phyloP scores from a whole-genome alignment of 2,113 vertebrate species.

The Passerina amoena region DNA sequence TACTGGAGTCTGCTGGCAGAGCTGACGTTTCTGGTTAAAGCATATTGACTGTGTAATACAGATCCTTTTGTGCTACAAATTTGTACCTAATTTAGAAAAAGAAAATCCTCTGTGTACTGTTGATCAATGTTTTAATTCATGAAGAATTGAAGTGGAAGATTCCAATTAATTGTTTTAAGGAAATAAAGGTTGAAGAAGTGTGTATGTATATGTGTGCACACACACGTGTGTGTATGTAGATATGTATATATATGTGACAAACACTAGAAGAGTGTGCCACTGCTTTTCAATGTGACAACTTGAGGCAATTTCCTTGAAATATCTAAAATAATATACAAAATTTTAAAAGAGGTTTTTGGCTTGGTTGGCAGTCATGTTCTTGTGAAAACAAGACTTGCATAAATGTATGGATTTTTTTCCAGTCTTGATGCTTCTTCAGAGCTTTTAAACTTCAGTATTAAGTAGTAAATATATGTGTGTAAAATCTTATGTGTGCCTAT shows the following conservation, averaged over 20 bases:
- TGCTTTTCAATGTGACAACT: background rate
- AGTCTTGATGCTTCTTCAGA: background rate
- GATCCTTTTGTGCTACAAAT: background rate
- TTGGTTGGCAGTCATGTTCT: background rate
- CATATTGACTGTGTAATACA: background rate
- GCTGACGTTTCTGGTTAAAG: background rate
- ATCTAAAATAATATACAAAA: background rate
- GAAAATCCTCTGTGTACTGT: background rate
- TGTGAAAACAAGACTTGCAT: background rate
- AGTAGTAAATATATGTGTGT: background rate
- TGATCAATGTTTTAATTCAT: background rate
- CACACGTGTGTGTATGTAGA: rapidly evolving
- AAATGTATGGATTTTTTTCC: background rate
- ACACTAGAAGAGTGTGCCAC: rapidly evolving
- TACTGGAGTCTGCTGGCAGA: background rate
- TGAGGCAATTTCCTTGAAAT: background rate
- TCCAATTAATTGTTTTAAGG: background rate
- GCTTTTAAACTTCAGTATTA: background rate
- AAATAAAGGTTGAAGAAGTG: background rate
- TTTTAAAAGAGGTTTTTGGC: background rate
- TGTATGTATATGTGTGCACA: background rate
- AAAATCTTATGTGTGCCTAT: background rate
- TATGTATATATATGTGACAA: background rate
- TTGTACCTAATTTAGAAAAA: background rate
- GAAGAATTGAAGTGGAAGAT: background rate